A percentile compares a stretch with the other conserved stretches of the same genome.
Evolutionary conservation across 2,797 vertebrate species (phyloP).

Genomic region (Gymnodraco acuticeps): DNA sequence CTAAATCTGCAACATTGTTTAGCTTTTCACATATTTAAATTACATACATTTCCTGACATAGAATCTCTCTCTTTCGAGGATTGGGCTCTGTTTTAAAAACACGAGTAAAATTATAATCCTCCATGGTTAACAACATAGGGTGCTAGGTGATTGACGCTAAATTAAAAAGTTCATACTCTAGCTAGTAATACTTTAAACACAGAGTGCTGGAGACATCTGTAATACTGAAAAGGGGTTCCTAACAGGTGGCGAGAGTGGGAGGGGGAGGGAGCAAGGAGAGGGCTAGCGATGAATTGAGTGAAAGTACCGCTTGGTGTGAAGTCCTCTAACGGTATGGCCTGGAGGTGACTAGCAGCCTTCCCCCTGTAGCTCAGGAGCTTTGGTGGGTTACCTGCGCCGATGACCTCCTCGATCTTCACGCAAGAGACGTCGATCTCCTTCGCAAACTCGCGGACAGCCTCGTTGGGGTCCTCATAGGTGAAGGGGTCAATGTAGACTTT

Average conservation of each 20-base stretch:
- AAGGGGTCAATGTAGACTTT: conserved; percentile 99
- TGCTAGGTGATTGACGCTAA: conserved; percentile 58
- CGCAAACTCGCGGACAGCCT: conserved; percentile 97
- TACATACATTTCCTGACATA: conserved; percentile 19
- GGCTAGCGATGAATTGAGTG: conserved; percentile 84
- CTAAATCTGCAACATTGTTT: conserved; percentile 23
- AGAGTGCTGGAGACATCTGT: conserved; percentile 57
- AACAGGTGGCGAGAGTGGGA: conserved; percentile 68
- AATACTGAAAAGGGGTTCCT: conserved; percentile 55
- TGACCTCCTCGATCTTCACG: conserved; percentile 99
- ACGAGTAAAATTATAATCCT: conserved; percentile 54
- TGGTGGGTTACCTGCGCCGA: conserved; percentile 95
- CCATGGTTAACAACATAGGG: conserved; percentile 34
- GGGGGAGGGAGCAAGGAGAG: conserved; percentile 65
- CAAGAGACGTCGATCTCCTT: conserved; percentile 99
- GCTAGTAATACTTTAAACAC: conserved; percentile 48
- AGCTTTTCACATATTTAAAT: conserved; percentile 18
- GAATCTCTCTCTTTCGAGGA: conserved; percentile 65
- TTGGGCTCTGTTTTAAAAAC: conserved; percentile 48
- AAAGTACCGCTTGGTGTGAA: conserved; percentile 89
- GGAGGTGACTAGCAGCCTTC: conserved; percentile 88
- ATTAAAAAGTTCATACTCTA: conserved; percentile 37
- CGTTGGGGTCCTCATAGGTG: conserved; percentile 98
- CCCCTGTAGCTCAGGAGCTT: conserved; percentile 89
- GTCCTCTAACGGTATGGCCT: conserved; percentile 89